Base-by-base conservation (phyloP, 2,113 vertebrate species). In the Etheostoma spectabile region DNA sequence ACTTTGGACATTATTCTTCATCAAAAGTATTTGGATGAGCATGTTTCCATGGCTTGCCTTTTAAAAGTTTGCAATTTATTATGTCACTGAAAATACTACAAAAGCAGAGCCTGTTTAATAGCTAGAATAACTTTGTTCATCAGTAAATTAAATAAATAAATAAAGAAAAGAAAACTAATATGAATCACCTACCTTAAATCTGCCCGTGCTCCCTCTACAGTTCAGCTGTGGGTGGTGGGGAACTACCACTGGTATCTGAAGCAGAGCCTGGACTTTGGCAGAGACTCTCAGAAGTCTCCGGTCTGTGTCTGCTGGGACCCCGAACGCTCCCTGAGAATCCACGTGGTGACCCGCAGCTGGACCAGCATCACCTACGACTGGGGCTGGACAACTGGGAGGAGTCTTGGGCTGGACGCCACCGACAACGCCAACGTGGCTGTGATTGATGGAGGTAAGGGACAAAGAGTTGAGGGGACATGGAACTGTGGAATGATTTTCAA, bases 181-280 rank as follows among this genome's bases (percentile, higher is more conserved):
- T 38, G 16, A 65, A 22, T 14, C 16, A 21, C 13, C 21, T 55
- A 0, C 13, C 5, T 74, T 18, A 0, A 27, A 24, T 30, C 0
- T 55, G 18, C n/a, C 13, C 2, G 0, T 42, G n/a, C 57, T 62
- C 0, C 11, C 2, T 33, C 74, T 83, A 0, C 84, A 99, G 98
- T 99, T 92, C 97, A 99, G 90, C 93, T 99, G 55, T 99, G 98
- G 98, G 95, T 94, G 0, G 94, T 96, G 53, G 96, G 96, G 2
- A 99, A 99, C 94, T 98, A 98, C 83, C 97, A 99, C 93, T 99
- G 98, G 98, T 99, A 99, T 77, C 95, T 99, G 87, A 99, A 99
- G 79, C 98, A 99, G 90, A 98, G 95, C 59, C 94, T 99, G 2
- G 91, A 95, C 90, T 99, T 99, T 6, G 93, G 95, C 53, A 80